Conservation (phyloP, 2,797 vertebrate species). For the Sebastes melanostomus region DNA sequence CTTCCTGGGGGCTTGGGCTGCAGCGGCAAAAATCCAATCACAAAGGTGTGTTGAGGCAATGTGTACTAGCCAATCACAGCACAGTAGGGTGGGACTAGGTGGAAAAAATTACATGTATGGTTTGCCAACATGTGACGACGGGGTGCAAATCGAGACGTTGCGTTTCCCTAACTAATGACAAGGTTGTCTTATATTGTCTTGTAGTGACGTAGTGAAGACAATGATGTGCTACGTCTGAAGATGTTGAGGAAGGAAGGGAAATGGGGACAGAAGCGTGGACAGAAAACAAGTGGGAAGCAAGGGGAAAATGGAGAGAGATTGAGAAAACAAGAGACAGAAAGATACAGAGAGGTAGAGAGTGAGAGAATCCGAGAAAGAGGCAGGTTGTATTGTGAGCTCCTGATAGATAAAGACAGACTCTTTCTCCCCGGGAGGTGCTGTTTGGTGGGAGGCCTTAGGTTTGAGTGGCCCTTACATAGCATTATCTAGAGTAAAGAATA, state of each 20-base stretch:
- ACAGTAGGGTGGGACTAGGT: too few relatives aligned
- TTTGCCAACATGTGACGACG: not conserved
- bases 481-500: constrained; percentile 29
- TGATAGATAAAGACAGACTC: constrained; percentile 52
- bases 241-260: not conserved
- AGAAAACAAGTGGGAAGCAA: not conserved
- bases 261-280: not conserved
- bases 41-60: too few relatives aligned
- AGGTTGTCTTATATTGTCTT: constrained; percentile 14
- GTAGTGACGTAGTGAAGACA: not conserved
- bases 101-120: too few relatives aligned
- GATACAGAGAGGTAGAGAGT: not conserved
- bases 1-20: too few relatives aligned
- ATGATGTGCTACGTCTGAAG: not conserved
- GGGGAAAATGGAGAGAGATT: constrained; percentile 7
- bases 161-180: constrained; percentile 2
- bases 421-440: constrained; percentile 31
- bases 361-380: constrained; percentile 7
- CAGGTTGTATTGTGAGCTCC: constrained; percentile 30
- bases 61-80: too few relatives aligned
- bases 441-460: constrained; percentile 28
- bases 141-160: not conserved
- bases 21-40: too few relatives aligned
- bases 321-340: constrained; percentile 17
- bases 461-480: constrained; percentile 45